Base-by-base conservation (phyloP, 1,140 invertebrate genomes). In the Drosophila cardini region DNA sequence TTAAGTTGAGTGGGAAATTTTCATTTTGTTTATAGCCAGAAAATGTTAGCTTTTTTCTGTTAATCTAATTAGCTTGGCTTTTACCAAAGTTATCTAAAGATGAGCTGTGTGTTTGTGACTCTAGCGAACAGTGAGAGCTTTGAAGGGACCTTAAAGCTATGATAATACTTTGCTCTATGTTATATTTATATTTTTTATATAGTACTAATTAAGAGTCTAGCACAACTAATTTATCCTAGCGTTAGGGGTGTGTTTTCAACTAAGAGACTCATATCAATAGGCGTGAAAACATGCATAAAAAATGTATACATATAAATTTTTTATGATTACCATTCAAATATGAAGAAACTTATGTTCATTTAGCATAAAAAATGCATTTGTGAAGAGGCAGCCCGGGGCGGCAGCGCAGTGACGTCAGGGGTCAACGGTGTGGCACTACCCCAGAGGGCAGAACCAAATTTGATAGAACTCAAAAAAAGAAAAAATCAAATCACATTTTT, bases 321-420 rank as follows among this genome's bases (percentile, higher is more conserved):
- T 26, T 42, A 15, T 48, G n/a, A 52, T 26, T 34, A 52, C 26
- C 48, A 52, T n/a, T 21, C 4, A 10, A 16, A 45, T 30, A 61
- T n/a, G 50, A 58, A 45, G n/a, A 52, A 63, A 56, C 53, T 63
- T 21, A 18, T 77, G 60, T 38, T 62, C 40, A 43, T 69, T 85
- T 86, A 72, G 67, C 82, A 72, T 76, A 55, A 71, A 76, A 86
- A 78, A 76, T 63, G 48, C 78, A 79, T 76, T 78, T 63, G 46
- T 56, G 52, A 38, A 52, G 53, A 55, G 73, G 42, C 48, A 43
- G 46, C 36, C 53, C 53, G 43, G n/a, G 21, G 40, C 57, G 26
- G n/a, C n/a, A 6, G 21, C 11, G n/a, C 10, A 26, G 18, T 13
- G 21, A 13, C 10, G 5, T 48, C 26, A 68, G 62, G 63, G 63